A percentile compares a stretch with the other conserved stretches of the same genome.
Conservation (phyloP, 2,797 vertebrate genomes). For the Enteromius paludinosus region DNA sequence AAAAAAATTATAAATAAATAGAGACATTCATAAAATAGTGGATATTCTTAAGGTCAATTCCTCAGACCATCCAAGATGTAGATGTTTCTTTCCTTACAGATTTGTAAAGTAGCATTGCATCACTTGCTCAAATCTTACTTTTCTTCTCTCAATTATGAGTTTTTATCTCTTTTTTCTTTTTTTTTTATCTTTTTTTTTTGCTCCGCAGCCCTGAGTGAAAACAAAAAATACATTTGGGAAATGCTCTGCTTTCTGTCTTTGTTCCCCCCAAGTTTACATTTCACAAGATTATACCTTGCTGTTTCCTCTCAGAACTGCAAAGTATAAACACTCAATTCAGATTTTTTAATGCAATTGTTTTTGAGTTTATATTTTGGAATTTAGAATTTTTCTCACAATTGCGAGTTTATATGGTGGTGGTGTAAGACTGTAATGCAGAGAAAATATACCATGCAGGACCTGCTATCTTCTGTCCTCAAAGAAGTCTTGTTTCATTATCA, state of each 20-base stretch:
- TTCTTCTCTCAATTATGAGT: too few species aligned
- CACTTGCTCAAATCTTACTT: not conserved
- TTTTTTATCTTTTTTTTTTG: too few species aligned
- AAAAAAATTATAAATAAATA: too few species aligned
- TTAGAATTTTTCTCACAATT: not conserved
- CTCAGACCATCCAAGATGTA: not conserved
- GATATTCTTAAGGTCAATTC: too few species aligned
- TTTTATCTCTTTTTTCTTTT: too few species aligned
- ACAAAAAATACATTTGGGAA: too few species aligned
- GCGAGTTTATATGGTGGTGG: not conserved
- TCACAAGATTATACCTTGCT: not conserved
- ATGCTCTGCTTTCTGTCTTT: too few species aligned
- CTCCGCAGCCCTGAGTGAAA: too few species aligned
- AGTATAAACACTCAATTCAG: not conserved
- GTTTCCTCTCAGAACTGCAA: not conserved
- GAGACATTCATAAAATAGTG: too few species aligned
- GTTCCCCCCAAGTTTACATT: too few species aligned
- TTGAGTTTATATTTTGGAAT: not conserved
- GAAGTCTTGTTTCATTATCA: constrained; percentile 56
- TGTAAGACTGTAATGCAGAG: constrained; percentile 24
- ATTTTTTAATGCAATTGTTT: not conserved
- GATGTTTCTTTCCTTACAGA: not conserved
- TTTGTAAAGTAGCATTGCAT: not conserved
- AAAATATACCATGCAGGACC: not conserved
- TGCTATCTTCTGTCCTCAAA: constrained; percentile 15